Conservation (phyloP, 2,888 invertebrate genomes). For the Trissolcus brochymenae region DNA sequence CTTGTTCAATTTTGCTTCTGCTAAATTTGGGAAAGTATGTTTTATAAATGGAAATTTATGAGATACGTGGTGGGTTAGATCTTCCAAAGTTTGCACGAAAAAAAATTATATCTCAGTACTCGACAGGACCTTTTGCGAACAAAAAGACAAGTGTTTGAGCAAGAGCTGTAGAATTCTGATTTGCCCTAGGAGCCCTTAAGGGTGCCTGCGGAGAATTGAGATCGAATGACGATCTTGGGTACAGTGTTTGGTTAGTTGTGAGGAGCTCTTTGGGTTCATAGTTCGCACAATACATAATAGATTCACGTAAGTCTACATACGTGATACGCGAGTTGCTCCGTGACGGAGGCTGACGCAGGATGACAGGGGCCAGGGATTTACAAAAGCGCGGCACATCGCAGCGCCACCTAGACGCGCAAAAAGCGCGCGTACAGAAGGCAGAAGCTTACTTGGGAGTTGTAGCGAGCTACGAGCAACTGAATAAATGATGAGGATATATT, state of each 20-base stretch:
- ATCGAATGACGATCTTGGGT: conserved; percentile 19
- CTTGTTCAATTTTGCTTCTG: too few species aligned
- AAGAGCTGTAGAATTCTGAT: too few species aligned
- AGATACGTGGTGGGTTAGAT: too few species aligned
- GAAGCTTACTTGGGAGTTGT: conserved; percentile 60
- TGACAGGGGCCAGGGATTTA: conserved; percentile 59
- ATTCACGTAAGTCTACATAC: conserved; percentile 52
- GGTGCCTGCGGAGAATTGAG: conserved; percentile 4
- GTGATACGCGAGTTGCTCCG: conserved; percentile 48
- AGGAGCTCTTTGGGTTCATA: background rate
- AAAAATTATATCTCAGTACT: too few species aligned
- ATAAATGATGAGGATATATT: conserved; percentile 76
- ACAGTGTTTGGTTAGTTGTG: conserved; percentile 9
- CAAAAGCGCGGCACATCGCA: conserved; percentile 49
- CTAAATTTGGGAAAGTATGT: too few species aligned
- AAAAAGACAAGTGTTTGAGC: too few species aligned
- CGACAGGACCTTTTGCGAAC: too few species aligned
- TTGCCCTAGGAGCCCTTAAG: background rate
- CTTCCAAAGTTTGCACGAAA: too few species aligned
- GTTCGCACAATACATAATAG: conserved; percentile 46
- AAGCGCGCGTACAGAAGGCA: conserved; percentile 62
- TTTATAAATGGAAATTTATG: too few species aligned
- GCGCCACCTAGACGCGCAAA: conserved; percentile 33
- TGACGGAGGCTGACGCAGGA: conserved; percentile 53
- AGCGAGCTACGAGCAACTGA: conserved; percentile 66